Conservation (phyloP, 2,113 vertebrate genomes). For the Vulpes vulpes region DNA sequence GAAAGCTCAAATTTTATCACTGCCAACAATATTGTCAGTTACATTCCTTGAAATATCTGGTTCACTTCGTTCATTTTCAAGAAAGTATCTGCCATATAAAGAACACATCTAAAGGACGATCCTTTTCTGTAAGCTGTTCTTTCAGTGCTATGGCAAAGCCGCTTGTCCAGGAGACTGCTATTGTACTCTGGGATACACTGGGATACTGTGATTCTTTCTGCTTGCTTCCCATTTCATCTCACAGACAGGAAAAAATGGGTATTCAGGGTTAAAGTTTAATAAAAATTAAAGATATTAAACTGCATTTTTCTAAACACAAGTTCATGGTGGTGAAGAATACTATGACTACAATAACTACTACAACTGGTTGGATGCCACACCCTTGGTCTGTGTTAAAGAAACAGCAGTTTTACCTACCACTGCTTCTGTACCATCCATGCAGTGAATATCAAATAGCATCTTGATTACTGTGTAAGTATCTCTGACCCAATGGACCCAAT, state of each 20-base stretch:
- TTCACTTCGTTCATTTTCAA: not conserved
- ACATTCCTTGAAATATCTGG: not conserved
- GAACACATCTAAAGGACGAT: not conserved
- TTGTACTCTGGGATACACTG: fast-evolving
- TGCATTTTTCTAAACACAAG: not conserved
- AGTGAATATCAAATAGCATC: not conserved
- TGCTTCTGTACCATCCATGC: no score
- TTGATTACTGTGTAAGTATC: not conserved
- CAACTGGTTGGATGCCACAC: not conserved
- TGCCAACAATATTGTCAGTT: not conserved
- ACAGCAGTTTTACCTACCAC: not conserved
- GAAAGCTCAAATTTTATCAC: not conserved
- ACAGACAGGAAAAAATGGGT: not conserved
- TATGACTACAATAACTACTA: fast-evolving
- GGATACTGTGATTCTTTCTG: fast-evolving
- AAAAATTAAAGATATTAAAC: not conserved
- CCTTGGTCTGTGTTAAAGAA: not conserved
- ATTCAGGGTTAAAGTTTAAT: not conserved
- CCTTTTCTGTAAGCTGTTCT: not conserved
- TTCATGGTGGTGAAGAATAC: not conserved
- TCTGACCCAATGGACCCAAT: not conserved
- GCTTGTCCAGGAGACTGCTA: not conserved
- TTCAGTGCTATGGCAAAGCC: not conserved
- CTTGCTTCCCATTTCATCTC: not conserved
- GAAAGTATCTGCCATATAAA: not conserved